A percentile compares a stretch with the other conserved stretches of the same genome.
Evolutionary conservation across 2,888 invertebrate genomes (phyloP).

Genomic region (Nymphalis c-album): DNA sequence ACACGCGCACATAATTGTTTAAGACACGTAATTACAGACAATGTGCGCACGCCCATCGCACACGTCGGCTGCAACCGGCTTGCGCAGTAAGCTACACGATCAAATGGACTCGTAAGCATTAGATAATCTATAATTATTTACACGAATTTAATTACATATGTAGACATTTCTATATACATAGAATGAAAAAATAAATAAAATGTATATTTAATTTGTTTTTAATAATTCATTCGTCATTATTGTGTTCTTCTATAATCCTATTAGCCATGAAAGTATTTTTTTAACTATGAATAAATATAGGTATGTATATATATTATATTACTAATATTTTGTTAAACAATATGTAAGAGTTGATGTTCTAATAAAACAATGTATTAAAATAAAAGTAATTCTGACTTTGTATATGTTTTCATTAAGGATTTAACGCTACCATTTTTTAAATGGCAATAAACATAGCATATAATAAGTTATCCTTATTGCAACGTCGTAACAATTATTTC

Average conservation of each 20-base stretch:
- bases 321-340: too few relatives aligned
- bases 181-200: too few relatives aligned
- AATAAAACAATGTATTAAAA: too few relatives aligned
- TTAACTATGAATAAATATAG: too few relatives aligned
- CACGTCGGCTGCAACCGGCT: constrained; percentile 36
- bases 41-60: constrained; percentile 43
- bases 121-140: constrained; percentile 11
- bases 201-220: neutral
- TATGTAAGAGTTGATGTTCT: too few relatives aligned
- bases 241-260: too few relatives aligned
- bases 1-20: constrained; percentile 8
- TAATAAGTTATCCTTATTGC: neutral
- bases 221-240: too few relatives aligned
- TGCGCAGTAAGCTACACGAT: constrained; percentile 26
- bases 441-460: neutral
- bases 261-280: too few relatives aligned
- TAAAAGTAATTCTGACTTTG: neutral
- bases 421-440: neutral
- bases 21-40: constrained; percentile 41
- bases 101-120: constrained; percentile 27
- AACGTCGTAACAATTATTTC: constrained; percentile 18
- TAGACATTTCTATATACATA: neutral
- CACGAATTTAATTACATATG: constrained; percentile 3
- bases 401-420: neutral
- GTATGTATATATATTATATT: too few relatives aligned